These are phyloP conservation scores for Taenioides sp. DNA, from an alignment of 2,797 vertebrate genomes.

Conservation along the genomic window DNA sequence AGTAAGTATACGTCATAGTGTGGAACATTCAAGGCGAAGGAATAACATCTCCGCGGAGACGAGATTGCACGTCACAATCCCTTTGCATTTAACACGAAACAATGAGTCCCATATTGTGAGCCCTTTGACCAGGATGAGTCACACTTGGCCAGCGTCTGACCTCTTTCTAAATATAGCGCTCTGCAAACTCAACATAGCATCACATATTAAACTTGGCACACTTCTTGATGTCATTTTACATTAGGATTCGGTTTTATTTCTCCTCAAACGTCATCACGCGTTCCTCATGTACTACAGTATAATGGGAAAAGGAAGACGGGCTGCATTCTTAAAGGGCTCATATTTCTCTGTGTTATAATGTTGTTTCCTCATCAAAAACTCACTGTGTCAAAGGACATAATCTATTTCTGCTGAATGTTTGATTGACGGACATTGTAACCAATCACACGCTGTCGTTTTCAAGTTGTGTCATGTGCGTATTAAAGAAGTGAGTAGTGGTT, in stretches of 20 bases:
- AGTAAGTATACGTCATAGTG: not conserved
- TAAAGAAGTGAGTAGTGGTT: too few species aligned
- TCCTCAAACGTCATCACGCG: not conserved
- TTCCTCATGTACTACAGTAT: conserved; percentile 10
- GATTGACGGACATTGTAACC: too few species aligned
- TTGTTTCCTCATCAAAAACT: too few species aligned
- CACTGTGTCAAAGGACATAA: too few species aligned
- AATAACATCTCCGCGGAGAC: too few species aligned
- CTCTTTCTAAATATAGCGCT: conserved; percentile 4
- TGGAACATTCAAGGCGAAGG: not conserved
- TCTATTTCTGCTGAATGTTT: too few species aligned
- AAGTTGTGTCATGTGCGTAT: too few species aligned
- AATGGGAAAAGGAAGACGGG: conserved; percentile 7
- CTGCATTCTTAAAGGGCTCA: conserved; percentile 8
- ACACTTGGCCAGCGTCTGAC: conserved; percentile 2
- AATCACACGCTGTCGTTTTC: too few species aligned
- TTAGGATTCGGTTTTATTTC: not conserved
- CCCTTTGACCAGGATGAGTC: conserved; percentile 2
- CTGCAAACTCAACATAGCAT: not conserved
- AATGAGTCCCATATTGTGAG: not conserved
- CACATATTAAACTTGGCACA: conserved; percentile 7
- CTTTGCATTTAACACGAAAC: not conserved
- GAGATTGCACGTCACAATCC: not conserved
- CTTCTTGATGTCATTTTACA: not conserved
- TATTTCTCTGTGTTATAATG: too few species aligned